phyloP scores from a whole-genome alignment of 2,113 vertebrate genomes.

The Pundamilia nyererei region DNA sequence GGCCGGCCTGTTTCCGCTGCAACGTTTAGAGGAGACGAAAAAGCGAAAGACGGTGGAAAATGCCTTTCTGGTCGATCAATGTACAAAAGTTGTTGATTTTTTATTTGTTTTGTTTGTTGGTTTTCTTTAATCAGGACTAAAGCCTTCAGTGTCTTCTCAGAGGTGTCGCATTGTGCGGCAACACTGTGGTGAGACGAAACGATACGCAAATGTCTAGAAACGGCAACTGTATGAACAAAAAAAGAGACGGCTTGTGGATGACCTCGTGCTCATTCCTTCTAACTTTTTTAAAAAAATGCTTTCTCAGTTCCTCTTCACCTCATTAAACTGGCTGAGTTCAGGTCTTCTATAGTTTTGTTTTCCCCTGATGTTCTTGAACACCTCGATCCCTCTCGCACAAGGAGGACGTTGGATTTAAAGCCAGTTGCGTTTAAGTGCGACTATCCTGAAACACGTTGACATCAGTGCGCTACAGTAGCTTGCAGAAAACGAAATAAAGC shows the following conservation, averaged over 20 bases:
- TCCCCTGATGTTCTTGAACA: background rate
- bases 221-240: constrained; percentile 1
- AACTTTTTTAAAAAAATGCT: background rate
- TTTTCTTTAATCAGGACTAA: constrained; percentile 57
- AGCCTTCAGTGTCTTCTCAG: constrained; percentile 68
- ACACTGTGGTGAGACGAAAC: background rate
- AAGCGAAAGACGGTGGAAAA: constrained; percentile 10
- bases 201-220: background rate
- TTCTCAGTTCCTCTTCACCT: background rate
- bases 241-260: constrained; percentile 1
- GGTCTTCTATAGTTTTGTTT: background rate
- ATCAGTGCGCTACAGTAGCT: background rate
- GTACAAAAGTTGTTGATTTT: constrained; percentile 60
- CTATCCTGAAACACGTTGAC: background rate
- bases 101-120: constrained; percentile 34
- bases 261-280: background rate
- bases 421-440: background rate
- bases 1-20: constrained; percentile 39
- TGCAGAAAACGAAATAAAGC: background rate
- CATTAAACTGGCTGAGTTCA: background rate
- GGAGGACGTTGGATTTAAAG: background rate
- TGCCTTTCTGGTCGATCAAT: constrained; percentile 64
- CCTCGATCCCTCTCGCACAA: background rate
- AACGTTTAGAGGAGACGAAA: constrained; percentile 15
- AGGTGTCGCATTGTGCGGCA: background rate